Evolutionary conservation across 2,113 vertebrate species (phyloP).

Genomic region (Emydocephalus ijimae): DNA sequence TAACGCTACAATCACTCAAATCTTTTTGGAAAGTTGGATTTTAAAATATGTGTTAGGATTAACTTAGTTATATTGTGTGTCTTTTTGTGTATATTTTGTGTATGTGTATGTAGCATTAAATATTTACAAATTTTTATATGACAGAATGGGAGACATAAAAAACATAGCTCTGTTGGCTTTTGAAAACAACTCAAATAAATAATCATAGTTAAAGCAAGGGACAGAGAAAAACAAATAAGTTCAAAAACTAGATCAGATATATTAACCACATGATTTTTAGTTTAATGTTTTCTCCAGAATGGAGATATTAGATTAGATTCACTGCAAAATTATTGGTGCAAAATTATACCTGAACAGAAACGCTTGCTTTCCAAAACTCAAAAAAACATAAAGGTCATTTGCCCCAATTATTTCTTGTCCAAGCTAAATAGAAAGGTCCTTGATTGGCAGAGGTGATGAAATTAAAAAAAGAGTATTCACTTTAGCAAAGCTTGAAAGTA

Average conservation of each 20-base stretch:
- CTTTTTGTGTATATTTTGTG: neutral
- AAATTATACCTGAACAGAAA: neutral
- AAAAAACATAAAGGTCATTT: neutral
- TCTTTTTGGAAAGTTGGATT: neutral
- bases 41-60: neutral
- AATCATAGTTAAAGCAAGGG: neutral
- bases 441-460: neutral
- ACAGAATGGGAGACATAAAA: neutral
- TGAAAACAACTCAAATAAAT: neutral
- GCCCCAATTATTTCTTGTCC: neutral
- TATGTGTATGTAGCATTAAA: neutral
- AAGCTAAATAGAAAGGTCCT: neutral
- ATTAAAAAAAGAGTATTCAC: neutral
- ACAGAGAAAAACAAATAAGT: neutral
- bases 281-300: neutral
- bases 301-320: neutral
- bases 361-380: neutral
- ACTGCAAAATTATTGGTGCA: neutral
- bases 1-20: neutral
- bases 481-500: neutral
- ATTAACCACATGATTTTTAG: neutral
- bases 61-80: neutral
- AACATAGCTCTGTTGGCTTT: neutral
- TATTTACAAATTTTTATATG: neutral
- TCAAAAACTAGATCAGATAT: neutral